Base-by-base conservation (phyloP, 2,797 vertebrate genomes). In the Sylvia borin region DNA sequence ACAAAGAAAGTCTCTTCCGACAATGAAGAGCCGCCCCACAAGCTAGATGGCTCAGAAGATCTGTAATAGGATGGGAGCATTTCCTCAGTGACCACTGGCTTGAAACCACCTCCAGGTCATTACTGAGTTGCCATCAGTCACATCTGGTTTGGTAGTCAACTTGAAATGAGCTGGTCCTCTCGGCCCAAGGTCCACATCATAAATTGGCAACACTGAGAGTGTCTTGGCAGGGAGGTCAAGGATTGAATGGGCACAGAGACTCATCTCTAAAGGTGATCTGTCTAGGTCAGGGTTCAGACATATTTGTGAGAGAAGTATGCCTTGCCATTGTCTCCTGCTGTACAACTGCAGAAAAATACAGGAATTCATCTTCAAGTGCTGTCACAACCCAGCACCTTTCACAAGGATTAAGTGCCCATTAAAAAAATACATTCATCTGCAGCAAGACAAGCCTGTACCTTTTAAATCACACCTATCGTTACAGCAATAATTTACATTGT, bases 231-330 rank as follows among this genome's bases (percentile, higher is more conserved):
- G 89, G 78, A 96, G 97, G 97, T 96, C 96, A 97, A 92, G 73
- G 84, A 94, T 51, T 86, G 96, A 97, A 96, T 75, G 84, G 93
- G 65, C 97, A 97, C 72, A 84, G 97, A 98, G 94, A 81, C 95
- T 89, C 94, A 95, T 96, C 93, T 97, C 91, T 64, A 97, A 97
- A 98, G 97, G 98, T 97, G 95, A 97, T 97, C 92, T 87, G 82
- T 96, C 76, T 53, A 80, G 93, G 95, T 97, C 97, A 97, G 71
- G 53, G 92, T 91, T 97, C 92, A 94, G 93, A 78, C 26, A 16
- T 53, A 84, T 93, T 88, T 88, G 81, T 91, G 85, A 64, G 62
- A 55, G 40, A 92, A 91, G 57, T 51, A 45, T 70, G 62, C 42
- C 42, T 65, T 65, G 60, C 53, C 75, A 55, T 74, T 93, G 76